Evolutionary conservation across 2,113 vertebrate species (phyloP).

Genomic region (Alligator mississippiensis): DNA sequence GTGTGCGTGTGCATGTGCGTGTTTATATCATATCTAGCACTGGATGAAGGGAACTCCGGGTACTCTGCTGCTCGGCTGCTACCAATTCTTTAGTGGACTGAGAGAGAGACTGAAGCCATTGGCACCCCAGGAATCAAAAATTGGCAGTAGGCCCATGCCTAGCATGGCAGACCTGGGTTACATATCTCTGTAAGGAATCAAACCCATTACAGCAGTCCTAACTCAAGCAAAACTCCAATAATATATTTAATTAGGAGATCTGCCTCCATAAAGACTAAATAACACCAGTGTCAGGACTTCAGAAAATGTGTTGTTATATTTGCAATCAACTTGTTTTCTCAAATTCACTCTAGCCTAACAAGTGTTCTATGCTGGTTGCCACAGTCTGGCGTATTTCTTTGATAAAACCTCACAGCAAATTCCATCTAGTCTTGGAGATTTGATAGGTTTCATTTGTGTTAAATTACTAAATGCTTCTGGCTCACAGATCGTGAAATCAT

Average conservation of each 20-base stretch:
- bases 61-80: too few relatives aligned
- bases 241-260: neutral
- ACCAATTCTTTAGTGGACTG: too few relatives aligned
- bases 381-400: neutral
- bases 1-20: too few relatives aligned
- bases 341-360: neutral
- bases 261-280: neutral
- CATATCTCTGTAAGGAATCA: neutral
- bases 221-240: neutral
- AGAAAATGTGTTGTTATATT: neutral
- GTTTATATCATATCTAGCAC: too few relatives aligned
- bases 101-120: too few relatives aligned
- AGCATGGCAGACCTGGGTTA: too few relatives aligned
- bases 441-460: slow-evolving; percentile 8
- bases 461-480: neutral
- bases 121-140: too few relatives aligned
- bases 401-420: slow-evolving; percentile 11
- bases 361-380: neutral
- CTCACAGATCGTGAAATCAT: slow-evolving; percentile 12
- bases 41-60: too few relatives aligned
- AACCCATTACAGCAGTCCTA: neutral
- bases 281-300: neutral
- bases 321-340: neutral
- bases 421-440: neutral
- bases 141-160: too few relatives aligned